A percentile compares a stretch with the other conserved stretches of the same genome.
These are phyloP conservation scores for Machimus atricapillus DNA, from an alignment of 2,888 invertebrate species.

Conservation along the genomic window DNA sequence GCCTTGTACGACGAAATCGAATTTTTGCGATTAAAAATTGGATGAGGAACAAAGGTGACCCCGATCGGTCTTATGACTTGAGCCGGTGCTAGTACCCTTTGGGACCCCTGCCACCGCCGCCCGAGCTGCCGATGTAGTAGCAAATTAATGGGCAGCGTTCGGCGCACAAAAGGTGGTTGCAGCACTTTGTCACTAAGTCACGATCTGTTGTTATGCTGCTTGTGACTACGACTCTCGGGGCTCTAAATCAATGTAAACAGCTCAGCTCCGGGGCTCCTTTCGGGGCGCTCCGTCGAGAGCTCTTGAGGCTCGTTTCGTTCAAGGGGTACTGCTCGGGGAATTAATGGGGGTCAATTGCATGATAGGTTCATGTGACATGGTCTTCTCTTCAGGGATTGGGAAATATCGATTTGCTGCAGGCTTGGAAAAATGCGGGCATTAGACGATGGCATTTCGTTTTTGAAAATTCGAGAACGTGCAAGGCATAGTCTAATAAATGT, in stretches of 20 bases:
- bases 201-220: background rate
- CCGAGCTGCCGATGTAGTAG: background rate
- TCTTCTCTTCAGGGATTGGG: background rate
- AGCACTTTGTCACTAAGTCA: slow-evolving; percentile 11
- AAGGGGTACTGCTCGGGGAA: background rate
- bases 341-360: background rate
- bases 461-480: background rate
- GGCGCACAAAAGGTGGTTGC: background rate
- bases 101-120: background rate
- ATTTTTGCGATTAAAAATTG: background rate
- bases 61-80: background rate
- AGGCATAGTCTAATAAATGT: background rate
- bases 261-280: background rate
- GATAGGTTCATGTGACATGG: background rate
- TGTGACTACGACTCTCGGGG: background rate
- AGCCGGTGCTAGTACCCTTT: background rate
- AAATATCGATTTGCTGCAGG: background rate
- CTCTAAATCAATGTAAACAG: background rate
- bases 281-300: background rate
- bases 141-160: slow-evolving; percentile 5
- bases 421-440: background rate
- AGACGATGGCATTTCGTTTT: background rate
- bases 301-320: background rate
- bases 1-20: background rate
- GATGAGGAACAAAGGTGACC: slow-evolving; percentile 6